Evolutionary conservation across 2,888 invertebrate genomes (phyloP), one percentile per base, ranked within the genome.

Genomic region (Pyrrhia umbra): DNA sequence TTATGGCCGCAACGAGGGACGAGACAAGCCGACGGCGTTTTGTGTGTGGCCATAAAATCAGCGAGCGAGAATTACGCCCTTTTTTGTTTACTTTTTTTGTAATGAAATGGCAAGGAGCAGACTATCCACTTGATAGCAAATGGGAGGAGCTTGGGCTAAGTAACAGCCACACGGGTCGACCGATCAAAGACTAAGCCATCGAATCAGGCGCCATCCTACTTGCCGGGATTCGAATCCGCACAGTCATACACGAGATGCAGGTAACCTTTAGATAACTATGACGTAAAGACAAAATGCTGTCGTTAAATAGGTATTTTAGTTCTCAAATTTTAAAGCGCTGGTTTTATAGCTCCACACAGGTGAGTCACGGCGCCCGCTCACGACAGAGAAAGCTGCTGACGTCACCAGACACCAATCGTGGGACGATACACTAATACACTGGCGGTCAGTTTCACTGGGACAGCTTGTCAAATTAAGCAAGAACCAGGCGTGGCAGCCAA

Each of bases 371-470:
- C 34, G 9, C 2, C 3, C 45, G 59, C 34, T 57, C 66, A 54
- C 55, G 62, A 66, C 60, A 58, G 76, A 55, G 76, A 77, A 77
- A 77, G 76, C 71, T 6, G 4, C 8, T 61, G 63, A 76, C 63
- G 79, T 79, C 73, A 79, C 37, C 13, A 6, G 0, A 13, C 10
- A 25, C n/a, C 21, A 27, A 34, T 51, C 77, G 72, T 72, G 66
- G 72, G 72, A 58, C 39, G 71, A 15, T 37, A 39, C 18, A 39
- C 23, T 21, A 20, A 25, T 45, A 30, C 9, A 18, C 16, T 30
- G 34, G 40, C 13, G 13, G 1, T 20, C 18, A 4, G 42, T 6
- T 21, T 58, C 39, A 34, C 30, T 23, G 1, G 23, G 8, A 20
- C 13, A 21, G 37, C 34, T 58, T 20, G n/a, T 39, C 21, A 1